Base-by-base conservation (phyloP, 1,140 invertebrate genomes). In the Maconellicoccus hirsutus region DNA sequence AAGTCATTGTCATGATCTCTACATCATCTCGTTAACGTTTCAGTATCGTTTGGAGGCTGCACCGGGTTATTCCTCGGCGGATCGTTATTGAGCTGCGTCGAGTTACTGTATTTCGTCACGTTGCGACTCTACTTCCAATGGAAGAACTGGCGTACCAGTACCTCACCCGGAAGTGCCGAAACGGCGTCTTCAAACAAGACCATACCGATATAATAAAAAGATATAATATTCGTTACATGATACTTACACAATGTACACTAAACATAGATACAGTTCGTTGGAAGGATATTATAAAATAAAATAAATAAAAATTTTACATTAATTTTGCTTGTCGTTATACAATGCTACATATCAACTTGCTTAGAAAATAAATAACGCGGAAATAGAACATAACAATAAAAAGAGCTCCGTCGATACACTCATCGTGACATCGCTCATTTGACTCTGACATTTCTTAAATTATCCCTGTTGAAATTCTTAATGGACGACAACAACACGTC, bases 51-150 rank as follows among this genome's bases (percentile, higher is more conserved):
- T 72, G 75, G 74, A 0, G 75, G 75, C 1, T 89, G 90, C 71
- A 88, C 88, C 7, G 88, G 89, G 8, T 80, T 90, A 1, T 90
- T 90, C 77, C 77, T 90, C 0, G 89, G 88, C 0, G 90, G 89
- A 77, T 89, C 87, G 19, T 76, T 91, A 26, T 77, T 91, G 0
- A 87, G 86, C 0, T 86, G 85, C 0, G 85, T 89, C 0, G 88
- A 91, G 78, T 79, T 90, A 7, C 78, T 88, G 39, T 78, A 78
- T 71, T 77, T 75, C 61, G 69, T 76, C 10, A 77, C 77, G 10
- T 73, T 77, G 27, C 70, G 76, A 59, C 69, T 76, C 10, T 74
- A 74, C 73, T 71, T 71, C 23, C 70, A 72, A 66, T 72, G 63
- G 71, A 70, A 52, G 0, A n/a, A 23, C 25, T 66, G 21, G 61